Conservation (phyloP, 2,113 vertebrate species). For the Chiloscyllium plagiosum region DNA sequence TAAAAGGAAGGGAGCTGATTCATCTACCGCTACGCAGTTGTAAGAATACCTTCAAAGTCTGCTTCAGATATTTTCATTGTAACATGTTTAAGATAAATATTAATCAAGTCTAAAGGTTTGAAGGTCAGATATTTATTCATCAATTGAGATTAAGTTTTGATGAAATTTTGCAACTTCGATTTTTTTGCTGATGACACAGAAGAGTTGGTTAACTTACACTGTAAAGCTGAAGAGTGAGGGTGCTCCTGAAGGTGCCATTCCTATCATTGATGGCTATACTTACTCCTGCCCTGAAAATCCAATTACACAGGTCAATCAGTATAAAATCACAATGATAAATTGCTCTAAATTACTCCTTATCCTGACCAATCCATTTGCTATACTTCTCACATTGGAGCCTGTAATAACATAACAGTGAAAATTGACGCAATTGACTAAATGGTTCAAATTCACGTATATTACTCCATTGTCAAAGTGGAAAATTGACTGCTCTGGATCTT, state of each 20-base stretch:
- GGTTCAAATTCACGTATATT: neutral
- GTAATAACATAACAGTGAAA: neutral
- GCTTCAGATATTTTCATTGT: neutral
- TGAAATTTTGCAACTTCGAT: neutral
- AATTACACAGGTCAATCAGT: conserved; percentile 3
- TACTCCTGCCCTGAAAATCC: conserved; percentile 47
- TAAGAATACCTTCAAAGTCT: neutral
- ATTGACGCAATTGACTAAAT: neutral
- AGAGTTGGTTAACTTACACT: conserved; percentile 46
- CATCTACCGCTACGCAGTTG: no score
- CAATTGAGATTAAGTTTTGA: neutral
- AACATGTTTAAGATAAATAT: neutral
- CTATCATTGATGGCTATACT: conserved; percentile 57
- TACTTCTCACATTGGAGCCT: neutral
- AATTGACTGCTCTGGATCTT: neutral
- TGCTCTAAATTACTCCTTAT: neutral
- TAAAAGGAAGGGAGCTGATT: no score
- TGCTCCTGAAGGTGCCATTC: conserved; percentile 64
- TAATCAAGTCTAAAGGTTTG: neutral
- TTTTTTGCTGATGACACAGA: neutral
- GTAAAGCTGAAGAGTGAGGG: conserved; percentile 55
- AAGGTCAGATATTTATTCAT: neutral
- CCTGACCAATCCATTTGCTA: neutral
- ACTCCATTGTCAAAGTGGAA: neutral
- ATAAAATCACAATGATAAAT: neutral